Percentiles rank a stretch among this genome's conserved stretches.
These are phyloP conservation scores for Cantharis lateralis DNA, from an alignment of 2,888 invertebrate species.

Conservation along the genomic window DNA sequence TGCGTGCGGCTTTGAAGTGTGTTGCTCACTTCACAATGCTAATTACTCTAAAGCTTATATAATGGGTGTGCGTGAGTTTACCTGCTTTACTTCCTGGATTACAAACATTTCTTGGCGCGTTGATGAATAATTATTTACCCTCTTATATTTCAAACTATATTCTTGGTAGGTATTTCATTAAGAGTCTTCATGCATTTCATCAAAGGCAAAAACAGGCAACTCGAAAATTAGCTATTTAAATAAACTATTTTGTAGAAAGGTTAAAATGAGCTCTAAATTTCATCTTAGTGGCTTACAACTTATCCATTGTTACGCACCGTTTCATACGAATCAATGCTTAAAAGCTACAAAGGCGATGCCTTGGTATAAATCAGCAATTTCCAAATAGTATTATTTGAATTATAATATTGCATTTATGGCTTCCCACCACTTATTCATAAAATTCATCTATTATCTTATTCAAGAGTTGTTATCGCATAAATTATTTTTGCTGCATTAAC, in stretches of 20 bases:
- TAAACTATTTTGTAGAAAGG: slow-evolving; percentile 24
- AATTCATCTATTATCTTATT: neutral
- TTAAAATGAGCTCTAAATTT: slow-evolving; percentile 25
- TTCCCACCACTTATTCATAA: neutral
- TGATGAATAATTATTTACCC: slow-evolving; percentile 41
- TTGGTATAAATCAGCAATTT: neutral
- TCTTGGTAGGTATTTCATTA: slow-evolving; percentile 25
- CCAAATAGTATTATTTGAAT: neutral
- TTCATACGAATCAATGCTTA: slow-evolving; percentile 26
- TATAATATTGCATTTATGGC: neutral
- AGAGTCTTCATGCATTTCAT: slow-evolving; percentile 25
- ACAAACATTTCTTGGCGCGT: slow-evolving; percentile 39
- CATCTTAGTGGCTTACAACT: slow-evolving; percentile 26
- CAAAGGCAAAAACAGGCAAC: slow-evolving; percentile 15
- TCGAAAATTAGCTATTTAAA: slow-evolving; percentile 25
- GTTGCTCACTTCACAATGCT: slow-evolving; percentile 45
- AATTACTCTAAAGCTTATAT: slow-evolving; percentile 39
- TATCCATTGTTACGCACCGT: slow-evolving; percentile 30
- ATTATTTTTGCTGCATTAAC: neutral
- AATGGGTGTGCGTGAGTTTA: slow-evolving; percentile 31
- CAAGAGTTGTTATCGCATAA: neutral
- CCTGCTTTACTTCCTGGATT: slow-evolving; percentile 39
- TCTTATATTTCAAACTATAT: slow-evolving; percentile 21
- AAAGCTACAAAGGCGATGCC: slow-evolving; percentile 18
- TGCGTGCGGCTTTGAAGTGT: slow-evolving; percentile 42